phyloP scores from a whole-genome alignment of 2,888 invertebrate genomes.

The Cephus sareptanus region DNA sequence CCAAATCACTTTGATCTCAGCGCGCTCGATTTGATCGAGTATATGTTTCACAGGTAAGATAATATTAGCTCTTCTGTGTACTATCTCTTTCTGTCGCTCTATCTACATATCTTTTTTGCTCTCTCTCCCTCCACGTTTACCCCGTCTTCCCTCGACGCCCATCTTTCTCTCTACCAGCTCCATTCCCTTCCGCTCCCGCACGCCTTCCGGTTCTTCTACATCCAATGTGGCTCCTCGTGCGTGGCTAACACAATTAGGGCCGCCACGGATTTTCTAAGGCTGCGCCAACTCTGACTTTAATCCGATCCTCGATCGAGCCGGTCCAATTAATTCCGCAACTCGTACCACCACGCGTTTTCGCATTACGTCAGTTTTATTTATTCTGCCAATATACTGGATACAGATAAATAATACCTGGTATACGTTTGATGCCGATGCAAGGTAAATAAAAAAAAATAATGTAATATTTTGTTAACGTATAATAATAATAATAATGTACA shows the following conservation, averaged over 20 bases:
- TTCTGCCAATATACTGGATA: not conserved
- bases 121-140: too few species aligned
- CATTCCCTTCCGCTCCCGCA: not conserved
- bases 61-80: not conserved
- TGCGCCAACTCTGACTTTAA: not conserved
- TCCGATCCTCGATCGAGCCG: not conserved
- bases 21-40: not conserved
- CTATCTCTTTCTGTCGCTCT: slow-evolving; percentile 14
- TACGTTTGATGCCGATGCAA: not conserved
- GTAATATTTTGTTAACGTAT: too few species aligned
- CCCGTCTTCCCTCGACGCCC: slow-evolving; percentile 4
- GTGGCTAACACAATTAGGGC: not conserved
- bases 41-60: not conserved
- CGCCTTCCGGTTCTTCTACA: not conserved
- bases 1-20: not conserved
- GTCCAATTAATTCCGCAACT: not conserved
- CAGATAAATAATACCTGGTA: not conserved
- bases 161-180: not conserved
- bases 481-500: too few species aligned
- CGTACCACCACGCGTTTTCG: not conserved
- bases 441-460: not conserved
- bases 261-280: not conserved
- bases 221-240: not conserved
- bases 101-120: slow-evolving; percentile 12
- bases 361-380: not conserved